These are phyloP conservation scores for Coilia nasus DNA, from an alignment of 2,797 vertebrate species.

Conservation along the genomic window DNA sequence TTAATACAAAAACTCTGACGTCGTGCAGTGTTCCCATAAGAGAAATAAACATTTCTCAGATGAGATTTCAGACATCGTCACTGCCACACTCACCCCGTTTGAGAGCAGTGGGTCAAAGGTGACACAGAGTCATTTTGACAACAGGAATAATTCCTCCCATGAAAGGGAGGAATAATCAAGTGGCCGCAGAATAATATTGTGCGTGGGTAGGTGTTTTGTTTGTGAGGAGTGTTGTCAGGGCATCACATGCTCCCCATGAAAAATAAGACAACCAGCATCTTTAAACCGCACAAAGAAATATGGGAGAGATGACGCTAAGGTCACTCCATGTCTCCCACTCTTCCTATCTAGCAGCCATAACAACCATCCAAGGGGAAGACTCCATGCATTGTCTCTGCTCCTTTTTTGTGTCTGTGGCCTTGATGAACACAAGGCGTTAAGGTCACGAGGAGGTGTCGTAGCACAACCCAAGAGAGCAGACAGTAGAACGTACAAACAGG, in stretches of 20 bases:
- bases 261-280: not conserved
- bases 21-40: not conserved
- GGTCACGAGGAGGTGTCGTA: not conserved
- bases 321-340: conserved; percentile 11
- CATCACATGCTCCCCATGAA: conserved; percentile 3
- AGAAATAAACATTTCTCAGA: not conserved
- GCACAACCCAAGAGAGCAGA: conserved; percentile 26
- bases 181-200: not conserved
- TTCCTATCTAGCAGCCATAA: not conserved
- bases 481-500: conserved; percentile 29
- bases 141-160: not conserved
- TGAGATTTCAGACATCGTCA: not conserved
- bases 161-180: not conserved
- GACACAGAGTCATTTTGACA: not conserved
- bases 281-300: conserved; percentile 5
- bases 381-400: not conserved
- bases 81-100: not conserved
- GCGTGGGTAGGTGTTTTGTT: not conserved
- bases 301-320: not conserved
- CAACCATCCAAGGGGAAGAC: not conserved
- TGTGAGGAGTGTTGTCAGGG: not conserved
- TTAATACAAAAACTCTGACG: not conserved
- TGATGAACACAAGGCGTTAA: conserved; percentile 21
- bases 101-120: not conserved
- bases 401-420: not conserved